A percentile compares a stretch with the other conserved stretches of the same genome.
phyloP scores from a whole-genome alignment of 2,113 vertebrate species.

The Scophthalmus maximus region DNA sequence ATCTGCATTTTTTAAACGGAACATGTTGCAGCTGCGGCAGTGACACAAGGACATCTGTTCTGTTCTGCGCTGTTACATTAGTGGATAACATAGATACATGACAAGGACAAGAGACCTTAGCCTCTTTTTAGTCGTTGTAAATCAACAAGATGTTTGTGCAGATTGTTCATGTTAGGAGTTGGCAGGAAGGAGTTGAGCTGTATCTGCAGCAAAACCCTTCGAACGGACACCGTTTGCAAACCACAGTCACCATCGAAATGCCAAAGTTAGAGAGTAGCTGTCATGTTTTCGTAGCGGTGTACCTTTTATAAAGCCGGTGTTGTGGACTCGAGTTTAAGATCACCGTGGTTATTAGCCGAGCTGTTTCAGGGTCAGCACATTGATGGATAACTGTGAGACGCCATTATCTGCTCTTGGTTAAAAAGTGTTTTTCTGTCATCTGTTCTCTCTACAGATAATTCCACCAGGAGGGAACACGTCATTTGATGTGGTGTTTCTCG shows the following conservation, averaged over 20 bases:
- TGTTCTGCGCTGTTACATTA: background rate
- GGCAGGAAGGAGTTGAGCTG: background rate
- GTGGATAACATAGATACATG: background rate
- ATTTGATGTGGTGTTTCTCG: conserved; percentile 98
- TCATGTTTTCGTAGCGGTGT: conserved; percentile 20
- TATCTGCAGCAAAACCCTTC: background rate
- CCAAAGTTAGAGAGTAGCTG: conserved; percentile 42
- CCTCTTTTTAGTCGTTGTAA: no score
- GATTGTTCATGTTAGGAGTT: background rate
- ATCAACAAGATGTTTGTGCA: background rate
- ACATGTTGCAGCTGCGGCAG: background rate
- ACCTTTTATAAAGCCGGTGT: conserved; percentile 11
- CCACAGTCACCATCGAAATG: conserved; percentile 36
- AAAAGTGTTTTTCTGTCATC: background rate
- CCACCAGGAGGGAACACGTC: conserved; percentile 98
- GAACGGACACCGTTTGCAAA: background rate
- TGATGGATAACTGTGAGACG: background rate
- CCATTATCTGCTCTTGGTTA: background rate
- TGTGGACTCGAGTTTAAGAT: background rate
- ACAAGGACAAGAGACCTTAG: background rate
- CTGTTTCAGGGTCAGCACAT: background rate
- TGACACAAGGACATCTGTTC: background rate
- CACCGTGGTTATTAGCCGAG: background rate
- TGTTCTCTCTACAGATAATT: conserved; percentile 88
- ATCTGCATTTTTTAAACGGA: background rate